Evolutionary conservation across 1,140 invertebrate species (phyloP), one percentile per base, ranked within the genome.

Genomic region (Drosophila pectinifera): DNA sequence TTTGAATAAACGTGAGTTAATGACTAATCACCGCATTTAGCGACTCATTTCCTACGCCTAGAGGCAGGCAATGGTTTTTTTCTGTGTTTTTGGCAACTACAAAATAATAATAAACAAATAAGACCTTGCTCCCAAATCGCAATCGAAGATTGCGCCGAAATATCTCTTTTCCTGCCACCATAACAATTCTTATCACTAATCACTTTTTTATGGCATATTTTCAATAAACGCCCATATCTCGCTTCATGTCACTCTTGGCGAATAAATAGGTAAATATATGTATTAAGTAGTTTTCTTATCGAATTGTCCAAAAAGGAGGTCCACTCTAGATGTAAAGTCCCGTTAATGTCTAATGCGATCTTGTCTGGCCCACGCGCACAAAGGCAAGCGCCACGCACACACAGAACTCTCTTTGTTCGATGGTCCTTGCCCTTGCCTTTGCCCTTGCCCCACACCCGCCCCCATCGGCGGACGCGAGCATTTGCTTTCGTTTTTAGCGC

Each of bases 401-500:
- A 34, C 48, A 36, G 18, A 51, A 69, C 48, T 77, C 62, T 86
- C 82, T 85, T 85, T 85, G 82, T 85, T 77, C 73, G 55, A 41
- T 77, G 72, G 81, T 88, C 79, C 83, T 88, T 86, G 83, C 74
- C 81, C 81, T 84, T 84, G 79, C 59, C 42, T 55, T 75, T 72
- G 67, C 73, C 48, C 42, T 64, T 72, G 49, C 57, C 53, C 61
- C 73, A 48, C 41, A 61, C 55, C 36, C 49, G n/a, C 68, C 56
- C 45, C 56, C 69, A 20, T 34, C 57, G 45, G 24, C 18, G 68
- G 22, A 55, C 46, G 24, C 53, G 31, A 51, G 49, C 18, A 18
- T 62, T 83, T 88, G 80, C 83, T 86, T 88, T 88, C 84, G 53
- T 86, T 86, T 85, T 84, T 84, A 85, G 57, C 63, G 42, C 56